Evolutionary conservation across 37 sponge, comb jelly and placozoan species (phyloP).

Genomic region (Halisarca cf. caerulea): DNA sequence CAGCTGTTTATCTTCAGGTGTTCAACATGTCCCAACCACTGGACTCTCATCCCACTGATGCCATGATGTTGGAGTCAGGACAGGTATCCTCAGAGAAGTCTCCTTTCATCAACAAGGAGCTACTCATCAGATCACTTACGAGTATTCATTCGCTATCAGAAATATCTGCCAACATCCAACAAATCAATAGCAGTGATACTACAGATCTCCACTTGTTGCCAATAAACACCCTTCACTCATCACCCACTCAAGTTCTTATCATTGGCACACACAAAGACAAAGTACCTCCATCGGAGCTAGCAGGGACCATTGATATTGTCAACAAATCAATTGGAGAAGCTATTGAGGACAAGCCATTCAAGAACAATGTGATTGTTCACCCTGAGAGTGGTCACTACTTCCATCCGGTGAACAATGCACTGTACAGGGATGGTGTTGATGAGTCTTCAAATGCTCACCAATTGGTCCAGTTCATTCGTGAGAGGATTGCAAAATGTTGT

Average conservation of each 20-base stretch:
- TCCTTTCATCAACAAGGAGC: constrained; percentile 5
- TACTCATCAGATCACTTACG: neutral
- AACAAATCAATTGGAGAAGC: neutral
- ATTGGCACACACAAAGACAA: constrained; percentile 7
- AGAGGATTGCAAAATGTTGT: neutral
- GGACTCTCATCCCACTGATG: neutral
- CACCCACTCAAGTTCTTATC: neutral
- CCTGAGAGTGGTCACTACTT: neutral
- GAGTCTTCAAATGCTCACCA: neutral
- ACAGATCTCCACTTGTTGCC: too few species aligned
- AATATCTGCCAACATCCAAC: neutral
- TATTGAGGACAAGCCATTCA: neutral
- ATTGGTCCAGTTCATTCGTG: neutral
- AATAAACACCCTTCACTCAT: neutral
- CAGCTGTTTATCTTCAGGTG: constrained; percentile 9
- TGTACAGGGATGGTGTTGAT: neutral
- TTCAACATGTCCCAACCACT: constrained; percentile 19
- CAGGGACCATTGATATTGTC: neutral
- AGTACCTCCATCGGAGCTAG: neutral
- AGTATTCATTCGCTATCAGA: constrained; percentile 7
- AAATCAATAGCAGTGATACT: neutral
- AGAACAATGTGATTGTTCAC: neutral
- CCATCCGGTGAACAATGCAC: neutral
- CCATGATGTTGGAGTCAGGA: neutral
- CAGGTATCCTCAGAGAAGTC: too few species aligned